phyloP scores from a whole-genome alignment of 2,888 invertebrate species.

The Rugalucina vietnamica region DNA sequence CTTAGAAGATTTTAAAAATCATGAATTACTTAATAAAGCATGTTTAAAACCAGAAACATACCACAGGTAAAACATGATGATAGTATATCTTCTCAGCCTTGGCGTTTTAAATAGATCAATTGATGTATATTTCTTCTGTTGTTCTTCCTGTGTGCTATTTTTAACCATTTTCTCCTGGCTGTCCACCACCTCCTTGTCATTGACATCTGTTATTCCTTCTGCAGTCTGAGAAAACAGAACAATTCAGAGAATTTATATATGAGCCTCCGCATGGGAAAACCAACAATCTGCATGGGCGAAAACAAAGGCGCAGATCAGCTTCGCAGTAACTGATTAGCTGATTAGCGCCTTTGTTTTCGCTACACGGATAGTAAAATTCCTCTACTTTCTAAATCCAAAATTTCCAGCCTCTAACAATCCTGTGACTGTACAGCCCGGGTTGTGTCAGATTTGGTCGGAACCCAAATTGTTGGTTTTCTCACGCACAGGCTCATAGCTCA shows the following conservation, averaged over 20 bases:
- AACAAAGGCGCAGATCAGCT: background rate
- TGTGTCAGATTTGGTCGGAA: too few relatives aligned
- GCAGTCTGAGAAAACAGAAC: background rate
- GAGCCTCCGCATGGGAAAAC: too few relatives aligned
- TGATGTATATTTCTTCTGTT: constrained; percentile 29
- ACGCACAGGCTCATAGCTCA: too few relatives aligned
- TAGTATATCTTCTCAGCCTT: constrained; percentile 71
- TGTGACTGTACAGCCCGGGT: too few relatives aligned
- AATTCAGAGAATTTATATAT: background rate
- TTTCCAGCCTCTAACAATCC: too few relatives aligned
- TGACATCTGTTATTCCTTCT: background rate
- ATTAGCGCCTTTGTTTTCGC: too few relatives aligned
- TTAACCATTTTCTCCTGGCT: background rate
- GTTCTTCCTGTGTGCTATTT: background rate
- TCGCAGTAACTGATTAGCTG: too few relatives aligned
- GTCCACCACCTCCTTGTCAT: background rate
- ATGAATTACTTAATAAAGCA: too few relatives aligned
- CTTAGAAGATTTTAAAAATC: too few relatives aligned
- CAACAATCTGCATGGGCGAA: background rate
- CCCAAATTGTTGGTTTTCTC: too few relatives aligned
- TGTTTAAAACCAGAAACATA: constrained; percentile 64
- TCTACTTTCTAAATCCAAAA: too few relatives aligned
- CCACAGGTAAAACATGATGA: constrained; percentile 77
- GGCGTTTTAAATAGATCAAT: constrained; percentile 71
- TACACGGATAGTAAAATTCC: too few relatives aligned